Evolutionary conservation across 1,140 invertebrate genomes (phyloP).

Genomic region (Danaus melanippus): DNA sequence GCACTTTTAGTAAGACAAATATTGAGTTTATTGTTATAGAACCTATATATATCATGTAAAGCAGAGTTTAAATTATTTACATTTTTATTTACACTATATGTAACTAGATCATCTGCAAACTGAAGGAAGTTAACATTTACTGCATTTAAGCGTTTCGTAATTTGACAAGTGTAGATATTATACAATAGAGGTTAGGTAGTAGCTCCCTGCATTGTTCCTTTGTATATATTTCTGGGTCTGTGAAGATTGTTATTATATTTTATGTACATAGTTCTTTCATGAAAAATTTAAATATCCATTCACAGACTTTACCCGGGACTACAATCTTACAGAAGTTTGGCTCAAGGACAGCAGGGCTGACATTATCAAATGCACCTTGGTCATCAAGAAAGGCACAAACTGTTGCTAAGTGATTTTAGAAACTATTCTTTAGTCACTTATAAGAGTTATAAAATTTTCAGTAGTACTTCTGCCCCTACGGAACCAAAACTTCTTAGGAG

Average conservation of each 20-base stretch:
- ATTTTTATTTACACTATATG: too few species aligned
- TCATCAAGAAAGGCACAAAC: slow-evolving; percentile 20
- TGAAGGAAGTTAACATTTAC: slow-evolving; percentile 18
- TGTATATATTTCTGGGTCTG: slow-evolving; percentile 18
- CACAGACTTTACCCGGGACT: too few species aligned
- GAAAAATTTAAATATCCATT: too few species aligned
- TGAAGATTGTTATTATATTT: too few species aligned
- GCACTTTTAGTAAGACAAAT: too few species aligned
- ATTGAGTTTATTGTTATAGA: too few species aligned
- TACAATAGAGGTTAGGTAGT: slow-evolving; percentile 24
- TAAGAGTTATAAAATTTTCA: slow-evolving; percentile 17
- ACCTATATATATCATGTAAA: slow-evolving; percentile 9
- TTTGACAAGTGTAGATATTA: slow-evolving; percentile 19
- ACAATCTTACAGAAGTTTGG: slow-evolving; percentile 11
- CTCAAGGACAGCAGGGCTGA: too few species aligned
- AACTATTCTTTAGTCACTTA: slow-evolving; percentile 7
- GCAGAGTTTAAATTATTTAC: too few species aligned
- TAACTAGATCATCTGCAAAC: too few species aligned
- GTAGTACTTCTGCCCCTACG: slow-evolving; percentile 7
- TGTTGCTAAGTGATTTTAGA: slow-evolving; percentile 5
- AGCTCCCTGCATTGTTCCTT: slow-evolving; percentile 30
- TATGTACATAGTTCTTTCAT: too few species aligned
- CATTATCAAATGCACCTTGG: slow-evolving; percentile 21
- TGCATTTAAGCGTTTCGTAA: slow-evolving; percentile 17
- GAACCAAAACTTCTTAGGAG: too few species aligned